Evolutionary conservation across 2,113 vertebrate genomes (phyloP), one percentile per base, ranked within the genome.

Genomic region (Grammomys dolichurus): DNA sequence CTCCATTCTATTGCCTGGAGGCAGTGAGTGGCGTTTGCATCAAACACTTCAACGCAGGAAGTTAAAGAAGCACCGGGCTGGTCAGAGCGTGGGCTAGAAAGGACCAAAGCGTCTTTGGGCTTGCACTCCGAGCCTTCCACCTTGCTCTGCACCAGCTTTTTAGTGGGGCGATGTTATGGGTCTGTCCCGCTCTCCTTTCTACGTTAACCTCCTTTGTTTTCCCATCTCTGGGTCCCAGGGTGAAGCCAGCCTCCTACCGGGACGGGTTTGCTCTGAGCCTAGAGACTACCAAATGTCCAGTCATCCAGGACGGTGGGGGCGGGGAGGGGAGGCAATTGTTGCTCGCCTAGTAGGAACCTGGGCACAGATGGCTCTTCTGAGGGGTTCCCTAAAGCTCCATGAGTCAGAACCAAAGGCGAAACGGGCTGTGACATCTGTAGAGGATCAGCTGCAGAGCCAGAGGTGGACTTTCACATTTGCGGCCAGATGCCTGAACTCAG

Each of bases 401-500:
- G 93, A 97, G 92, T 95, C 94, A 89, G 51, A 48, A 31, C 58
- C 12, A 33, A 76, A 92, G 75, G 88, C 12, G 20, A 67, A 86
- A 76, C 77, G 58, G 87, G 84, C 90, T 51, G 24, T 82, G 48
- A 96, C 81, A 85, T 85, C 75, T 19, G 6, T 43, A 40, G 72
- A 0, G 40, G n/a, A 89, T 65, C 19, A 48, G 26, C 65, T 96
- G 93, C 92, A 70, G 85, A 95, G 78, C 26, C 51, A n/a, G 28
- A 22, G 24, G 16, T 24, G n/a, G 80, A 63, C 86, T 88, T 87
- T 75, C 92, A 48, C 91, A 60, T 93, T 90, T 82, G 80, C 43
- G 94, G 92, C 63, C 75, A 93, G 89, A 96, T 95, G 95, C 89
- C 92, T 77, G 70, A 95, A 84, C 54, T 91, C 89, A 46, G 65